phyloP scores from a whole-genome alignment of 2,113 vertebrate genomes.

The Amazona vittata region DNA sequence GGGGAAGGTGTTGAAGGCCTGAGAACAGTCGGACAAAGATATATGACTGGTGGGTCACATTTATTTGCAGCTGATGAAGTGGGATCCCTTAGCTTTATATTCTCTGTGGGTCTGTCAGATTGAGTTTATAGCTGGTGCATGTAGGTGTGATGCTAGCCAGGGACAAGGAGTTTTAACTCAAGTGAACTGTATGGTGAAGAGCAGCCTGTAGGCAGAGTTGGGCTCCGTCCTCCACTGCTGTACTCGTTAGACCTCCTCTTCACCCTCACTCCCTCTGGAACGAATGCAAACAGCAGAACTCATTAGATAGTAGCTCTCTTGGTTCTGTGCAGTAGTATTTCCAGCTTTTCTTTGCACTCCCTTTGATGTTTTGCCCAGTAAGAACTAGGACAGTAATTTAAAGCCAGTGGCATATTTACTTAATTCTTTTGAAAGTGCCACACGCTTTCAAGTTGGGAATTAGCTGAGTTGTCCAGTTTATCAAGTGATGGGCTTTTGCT shows the following conservation, averaged over 20 bases:
- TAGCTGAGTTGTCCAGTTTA: constrained; percentile 7
- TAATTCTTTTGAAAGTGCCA: constrained; percentile 19
- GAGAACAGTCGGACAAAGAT: neutral
- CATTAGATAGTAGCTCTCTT: neutral
- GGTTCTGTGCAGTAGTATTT: neutral
- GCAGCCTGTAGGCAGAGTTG: neutral
- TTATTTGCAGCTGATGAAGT: neutral
- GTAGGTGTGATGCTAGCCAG: neutral
- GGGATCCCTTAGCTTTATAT: neutral
- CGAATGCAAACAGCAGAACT: neutral
- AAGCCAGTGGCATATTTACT: constrained; percentile 44
- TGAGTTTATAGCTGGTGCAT: accelerated
- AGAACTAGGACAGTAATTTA: constrained; percentile 16
- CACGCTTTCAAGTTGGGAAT: neutral
- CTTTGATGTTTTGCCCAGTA: constrained; percentile 47
- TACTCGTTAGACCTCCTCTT: neutral
- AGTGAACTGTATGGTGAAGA: neutral
- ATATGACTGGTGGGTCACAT: neutral
- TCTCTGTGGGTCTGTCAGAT: neutral
- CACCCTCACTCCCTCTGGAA: neutral
- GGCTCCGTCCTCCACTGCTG: neutral
- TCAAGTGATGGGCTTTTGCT: neutral
- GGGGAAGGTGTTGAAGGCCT: neutral
- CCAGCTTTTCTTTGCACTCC: neutral
- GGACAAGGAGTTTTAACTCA: neutral